Evolutionary conservation across 2,113 vertebrate species (phyloP).

Genomic region (Antennarius striatus): DNA sequence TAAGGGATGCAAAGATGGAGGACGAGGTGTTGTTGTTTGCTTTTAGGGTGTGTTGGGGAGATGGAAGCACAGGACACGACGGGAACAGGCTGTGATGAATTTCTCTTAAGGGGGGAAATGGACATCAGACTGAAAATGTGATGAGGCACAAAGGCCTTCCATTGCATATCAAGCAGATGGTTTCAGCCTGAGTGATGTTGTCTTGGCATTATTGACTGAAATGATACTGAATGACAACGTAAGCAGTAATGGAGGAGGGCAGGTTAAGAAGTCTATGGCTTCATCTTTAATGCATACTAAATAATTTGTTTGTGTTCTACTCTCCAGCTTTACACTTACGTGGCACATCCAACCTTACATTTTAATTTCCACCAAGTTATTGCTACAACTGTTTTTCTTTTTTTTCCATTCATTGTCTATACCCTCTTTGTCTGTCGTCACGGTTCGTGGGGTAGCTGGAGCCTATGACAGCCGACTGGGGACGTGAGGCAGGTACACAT

Average conservation of each 20-base stretch:
- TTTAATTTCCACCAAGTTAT: too few relatives aligned
- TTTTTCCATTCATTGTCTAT: too few relatives aligned
- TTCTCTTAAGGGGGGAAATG: constrained; percentile 52
- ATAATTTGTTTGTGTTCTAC: constrained; percentile 28
- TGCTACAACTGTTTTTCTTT: too few relatives aligned
- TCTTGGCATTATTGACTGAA: constrained; percentile 55
- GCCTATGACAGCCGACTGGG: too few relatives aligned
- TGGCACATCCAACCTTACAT: not conserved
- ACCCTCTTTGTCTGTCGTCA: too few relatives aligned
- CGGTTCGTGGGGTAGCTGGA: too few relatives aligned
- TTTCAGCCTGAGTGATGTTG: constrained; percentile 57
- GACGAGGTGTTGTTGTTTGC: constrained; percentile 54
- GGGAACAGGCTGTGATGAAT: constrained; percentile 52
- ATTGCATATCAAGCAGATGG: constrained; percentile 68
- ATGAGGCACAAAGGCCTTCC: constrained; percentile 64
- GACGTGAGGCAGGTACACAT: too few relatives aligned
- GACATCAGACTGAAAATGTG: constrained; percentile 69
- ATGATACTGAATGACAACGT: constrained; percentile 56
- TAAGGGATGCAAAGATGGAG: constrained; percentile 24
- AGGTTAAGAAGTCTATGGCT: constrained; percentile 48
- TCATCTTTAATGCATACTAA: constrained; percentile 49
- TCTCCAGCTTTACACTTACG: constrained; percentile 26
- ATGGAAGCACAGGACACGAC: constrained; percentile 49
- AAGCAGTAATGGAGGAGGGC: constrained; percentile 43
- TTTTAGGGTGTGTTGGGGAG: constrained; percentile 33